Base-by-base conservation (phyloP, 2,888 invertebrate species). In the Cosmorhoe ocellata region DNA sequence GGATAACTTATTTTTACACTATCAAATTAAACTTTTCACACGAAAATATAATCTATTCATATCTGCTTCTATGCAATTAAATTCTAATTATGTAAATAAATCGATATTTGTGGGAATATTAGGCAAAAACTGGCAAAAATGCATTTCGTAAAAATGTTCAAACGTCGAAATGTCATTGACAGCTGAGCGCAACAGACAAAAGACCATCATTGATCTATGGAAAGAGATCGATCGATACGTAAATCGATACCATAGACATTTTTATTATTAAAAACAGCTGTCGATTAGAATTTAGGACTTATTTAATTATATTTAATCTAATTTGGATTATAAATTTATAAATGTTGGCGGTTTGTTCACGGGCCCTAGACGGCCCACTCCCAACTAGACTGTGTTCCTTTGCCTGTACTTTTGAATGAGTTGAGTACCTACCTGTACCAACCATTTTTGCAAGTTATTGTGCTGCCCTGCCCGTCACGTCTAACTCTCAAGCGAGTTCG, bases 131-230 rank as follows among this genome's bases (percentile, higher is more conserved):
- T 49, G 63, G 59, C 67, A 73, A 78, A 76, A 74, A 74, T 74
- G 64, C 74, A 79, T 76, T 76, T 79, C 59, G 67, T 72, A 70
- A 76, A 73, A 76, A 78, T 80, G 76, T 81, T 78, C 72, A 70
- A 76, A 77, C 66, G 70, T 79, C 71, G 71, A 80, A 79, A 82
- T 82, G 87, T 87, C 87, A 86, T 71, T 83, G 86, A 85, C 87
- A 86, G 87, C 84, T 87, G 86, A 84, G 77, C 65, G 61, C 70
- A 74, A 84, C 79, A 86, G 85, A 87, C 74, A 79, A 77, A 63
- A 67, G 59, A 47, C 48, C 32, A 46, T 46, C 38, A 30, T 34
- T 62, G 82, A 84, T 84, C 82, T 85, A 84, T 80, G 81, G 81
- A 67, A 51, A 61, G 56, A 59, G 79, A 84, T 87, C 86, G 79